These are phyloP conservation scores for Dinocampus coccinellae DNA, from an alignment of 2,888 invertebrate genomes.

Conservation along the genomic window DNA sequence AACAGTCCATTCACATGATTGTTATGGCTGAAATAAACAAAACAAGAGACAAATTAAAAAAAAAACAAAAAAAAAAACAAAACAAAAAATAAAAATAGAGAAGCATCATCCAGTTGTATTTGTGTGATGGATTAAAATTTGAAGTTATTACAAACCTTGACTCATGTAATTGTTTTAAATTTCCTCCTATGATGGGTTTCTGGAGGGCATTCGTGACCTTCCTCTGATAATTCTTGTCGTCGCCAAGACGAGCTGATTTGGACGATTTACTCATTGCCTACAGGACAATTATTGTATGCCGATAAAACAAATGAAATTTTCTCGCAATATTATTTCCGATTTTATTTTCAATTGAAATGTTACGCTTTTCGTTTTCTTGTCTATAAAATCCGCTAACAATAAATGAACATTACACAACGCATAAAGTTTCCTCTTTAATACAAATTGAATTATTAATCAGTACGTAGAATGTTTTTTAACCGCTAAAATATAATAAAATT, in stretches of 20 bases:
- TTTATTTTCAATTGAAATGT: background rate
- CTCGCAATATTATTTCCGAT: too few species aligned
- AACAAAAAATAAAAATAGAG: constrained; percentile 20
- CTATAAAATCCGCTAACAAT: background rate
- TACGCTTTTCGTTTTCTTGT: background rate
- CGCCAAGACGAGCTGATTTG: constrained; percentile 63
- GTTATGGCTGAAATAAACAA: background rate
- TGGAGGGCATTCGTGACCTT: constrained; percentile 57
- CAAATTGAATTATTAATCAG: background rate
- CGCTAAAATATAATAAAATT: background rate
- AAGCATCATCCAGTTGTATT: constrained; percentile 20
- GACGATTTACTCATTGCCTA: constrained; percentile 61
- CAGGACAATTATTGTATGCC: background rate
- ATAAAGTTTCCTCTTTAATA: background rate
- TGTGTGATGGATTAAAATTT: constrained; percentile 32
- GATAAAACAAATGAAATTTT: background rate
- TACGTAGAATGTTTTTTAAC: background rate
- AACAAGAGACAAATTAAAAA: too few species aligned
- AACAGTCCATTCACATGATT: background rate
- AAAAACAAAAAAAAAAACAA: constrained; percentile 3
- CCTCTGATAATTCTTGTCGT: constrained; percentile 64
- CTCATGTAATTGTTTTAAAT: constrained; percentile 55
- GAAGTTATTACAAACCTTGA: constrained; percentile 60
- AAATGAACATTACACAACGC: background rate
- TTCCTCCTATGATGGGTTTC: constrained; percentile 53